Percentiles rank a stretch among this genome's conserved stretches.
Conservation (phyloP, 1,140 invertebrate species). For the Brachionus koreanus region DNA sequence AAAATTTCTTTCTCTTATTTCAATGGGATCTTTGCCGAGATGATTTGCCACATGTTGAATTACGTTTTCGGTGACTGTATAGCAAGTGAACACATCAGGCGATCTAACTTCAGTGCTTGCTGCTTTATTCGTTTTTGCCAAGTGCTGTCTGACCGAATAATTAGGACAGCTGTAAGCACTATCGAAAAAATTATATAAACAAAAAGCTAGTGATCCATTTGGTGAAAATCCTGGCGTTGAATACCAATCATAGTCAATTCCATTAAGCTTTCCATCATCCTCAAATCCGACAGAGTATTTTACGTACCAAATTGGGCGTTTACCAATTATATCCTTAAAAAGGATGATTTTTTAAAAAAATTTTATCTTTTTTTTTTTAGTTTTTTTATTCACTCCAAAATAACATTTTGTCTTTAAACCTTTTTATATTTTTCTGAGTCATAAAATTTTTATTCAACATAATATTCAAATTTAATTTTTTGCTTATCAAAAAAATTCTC, state of each 20-base stretch:
- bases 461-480: too few species aligned
- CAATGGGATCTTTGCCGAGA: conserved; percentile 66
- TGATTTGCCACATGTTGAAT: conserved; percentile 74
- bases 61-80: conserved; percentile 66
- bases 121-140: conserved; percentile 41
- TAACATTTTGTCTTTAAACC: too few species aligned
- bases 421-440: too few species aligned
- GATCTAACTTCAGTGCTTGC: conserved; percentile 28
- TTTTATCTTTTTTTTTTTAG: conserved; percentile 59
- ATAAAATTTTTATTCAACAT: too few species aligned
- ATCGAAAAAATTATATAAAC: conserved; percentile 26
- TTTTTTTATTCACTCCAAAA: too few species aligned
- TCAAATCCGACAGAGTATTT: conserved; percentile 68
- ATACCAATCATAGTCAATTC: conserved; percentile 9
- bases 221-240: conserved; percentile 7
- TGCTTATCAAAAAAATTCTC: too few species aligned
- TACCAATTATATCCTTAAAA: conserved; percentile 83
- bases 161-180: conserved; percentile 33
- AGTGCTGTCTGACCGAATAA: background rate
- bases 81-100: conserved; percentile 49
- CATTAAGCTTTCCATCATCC: conserved; percentile 34
- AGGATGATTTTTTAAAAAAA: conserved; percentile 80
- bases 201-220: background rate
- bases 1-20: conserved; percentile 56
- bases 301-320: conserved; percentile 78